phyloP scores from a whole-genome alignment of 2,113 vertebrate genomes.

The Eulemur rufifrons region DNA sequence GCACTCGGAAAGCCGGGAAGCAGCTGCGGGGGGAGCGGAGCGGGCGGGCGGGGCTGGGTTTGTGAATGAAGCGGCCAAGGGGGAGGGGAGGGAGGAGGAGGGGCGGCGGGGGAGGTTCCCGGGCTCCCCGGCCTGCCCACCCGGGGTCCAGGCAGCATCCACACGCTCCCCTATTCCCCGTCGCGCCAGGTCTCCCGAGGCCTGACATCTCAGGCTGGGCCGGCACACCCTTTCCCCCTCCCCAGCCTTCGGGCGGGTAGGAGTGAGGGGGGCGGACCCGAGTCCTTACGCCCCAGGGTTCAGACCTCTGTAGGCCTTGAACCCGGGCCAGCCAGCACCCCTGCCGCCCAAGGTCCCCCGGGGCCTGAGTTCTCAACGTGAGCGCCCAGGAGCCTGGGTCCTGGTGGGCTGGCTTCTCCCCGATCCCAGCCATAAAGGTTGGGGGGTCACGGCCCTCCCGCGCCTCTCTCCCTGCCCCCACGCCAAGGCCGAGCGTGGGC shows the following conservation, averaged over 20 bases:
- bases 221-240: not conserved
- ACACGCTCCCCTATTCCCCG: rapidly evolving
- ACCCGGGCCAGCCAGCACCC: not conserved
- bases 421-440: not conserved
- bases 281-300: not conserved
- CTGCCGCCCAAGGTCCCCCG: not conserved
- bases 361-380: not conserved
- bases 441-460: not conserved
- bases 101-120: constrained; percentile 25
- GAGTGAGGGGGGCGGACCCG: not conserved
- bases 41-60: constrained; percentile 61
- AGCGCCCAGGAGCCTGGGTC: not conserved
- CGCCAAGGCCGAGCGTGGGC: constrained; percentile 1
- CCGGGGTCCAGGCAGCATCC: not conserved
- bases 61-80: constrained; percentile 70
- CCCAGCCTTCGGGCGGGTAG: not conserved
- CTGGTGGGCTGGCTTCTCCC: not conserved
- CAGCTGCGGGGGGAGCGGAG: not conserved
- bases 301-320: not conserved
- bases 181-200: not conserved
- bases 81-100: not conserved
- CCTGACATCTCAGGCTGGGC: not conserved
- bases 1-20: not conserved
- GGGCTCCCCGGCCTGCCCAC: not conserved
- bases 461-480: not conserved